Evolutionary conservation across 2,888 invertebrate genomes (phyloP).

Genomic region (Caenorhabditis sp.): DNA sequence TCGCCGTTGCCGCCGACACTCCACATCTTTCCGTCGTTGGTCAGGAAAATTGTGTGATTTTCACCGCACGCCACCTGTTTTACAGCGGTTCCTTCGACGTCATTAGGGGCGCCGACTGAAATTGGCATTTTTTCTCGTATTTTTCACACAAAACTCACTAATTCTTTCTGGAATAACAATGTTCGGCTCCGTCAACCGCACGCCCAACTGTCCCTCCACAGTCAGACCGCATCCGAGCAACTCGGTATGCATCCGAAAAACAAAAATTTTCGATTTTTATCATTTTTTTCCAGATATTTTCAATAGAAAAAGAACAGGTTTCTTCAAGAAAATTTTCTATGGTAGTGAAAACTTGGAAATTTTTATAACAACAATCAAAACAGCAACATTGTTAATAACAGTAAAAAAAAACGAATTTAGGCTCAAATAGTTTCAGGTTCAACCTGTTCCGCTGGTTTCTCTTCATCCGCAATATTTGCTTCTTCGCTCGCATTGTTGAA

Average conservation of each 20-base stretch:
- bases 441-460: neutral
- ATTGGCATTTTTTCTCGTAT: slow-evolving; percentile 1
- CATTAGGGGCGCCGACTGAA: slow-evolving; percentile 54
- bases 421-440: neutral
- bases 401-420: neutral
- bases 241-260: slow-evolving; percentile 45
- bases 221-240: slow-evolving; percentile 54
- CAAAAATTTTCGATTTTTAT: neutral
- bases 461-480: slow-evolving; percentile 5
- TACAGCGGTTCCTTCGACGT: slow-evolving; percentile 42
- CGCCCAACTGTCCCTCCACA: slow-evolving; percentile 58
- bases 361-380: slow-evolving; percentile 3
- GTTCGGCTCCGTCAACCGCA: slow-evolving; percentile 31
- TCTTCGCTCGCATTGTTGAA: neutral
- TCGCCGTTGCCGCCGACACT: slow-evolving; percentile 58
- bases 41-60: slow-evolving; percentile 58
- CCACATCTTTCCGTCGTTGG: slow-evolving; percentile 60
- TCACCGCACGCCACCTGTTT: slow-evolving; percentile 56
- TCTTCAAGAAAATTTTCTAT: neutral
- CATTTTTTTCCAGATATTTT: neutral
- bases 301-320: slow-evolving; percentile 6
- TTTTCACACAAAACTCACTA: slow-evolving; percentile 32
- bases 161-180: slow-evolving; percentile 49
- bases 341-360: neutral
- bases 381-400: neutral